A percentile compares a stretch with the other conserved stretches of the same genome.
Conservation (phyloP, 37 sponge, comb jelly and placozoan genomes). For the Dysidea cf. avara region DNA sequence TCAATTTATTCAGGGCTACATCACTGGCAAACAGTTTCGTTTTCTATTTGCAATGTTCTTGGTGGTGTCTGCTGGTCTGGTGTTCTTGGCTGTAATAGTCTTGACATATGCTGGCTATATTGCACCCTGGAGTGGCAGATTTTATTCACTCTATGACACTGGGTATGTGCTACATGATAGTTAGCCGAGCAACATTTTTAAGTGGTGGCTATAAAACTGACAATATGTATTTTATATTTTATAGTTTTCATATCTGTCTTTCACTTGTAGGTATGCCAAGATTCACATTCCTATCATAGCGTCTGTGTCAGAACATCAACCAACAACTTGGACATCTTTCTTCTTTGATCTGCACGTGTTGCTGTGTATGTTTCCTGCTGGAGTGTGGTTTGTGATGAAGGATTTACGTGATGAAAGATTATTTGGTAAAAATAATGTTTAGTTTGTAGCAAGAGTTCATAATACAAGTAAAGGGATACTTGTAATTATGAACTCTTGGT, state of each 20-base stretch:
- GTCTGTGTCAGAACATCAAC: slow-evolving; percentile 98
- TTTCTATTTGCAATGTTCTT: slow-evolving; percentile 52
- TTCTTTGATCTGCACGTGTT: slow-evolving; percentile 99
- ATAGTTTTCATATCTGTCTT: no score
- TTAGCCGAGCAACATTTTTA: no score
- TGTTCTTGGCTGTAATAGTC: slow-evolving; percentile 79
- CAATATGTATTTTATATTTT: no score
- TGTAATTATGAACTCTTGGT: no score
- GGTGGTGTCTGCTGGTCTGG: slow-evolving; percentile 67
- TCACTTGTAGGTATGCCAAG: slow-evolving; percentile 90
- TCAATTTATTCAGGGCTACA: slow-evolving; percentile 55
- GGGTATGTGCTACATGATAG: slow-evolving; percentile 54
- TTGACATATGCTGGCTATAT: slow-evolving; percentile 92
- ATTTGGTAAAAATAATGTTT: slow-evolving; percentile 75
- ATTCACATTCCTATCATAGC: slow-evolving; percentile 99
- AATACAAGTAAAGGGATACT: background rate
- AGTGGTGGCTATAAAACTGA: no score
- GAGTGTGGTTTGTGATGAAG: slow-evolving; percentile 96
- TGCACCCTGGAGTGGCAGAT: slow-evolving; percentile 98
- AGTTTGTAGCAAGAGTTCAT: background rate
- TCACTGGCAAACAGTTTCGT: slow-evolving; percentile 70
- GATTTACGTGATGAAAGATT: slow-evolving; percentile 89
- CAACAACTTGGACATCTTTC: slow-evolving; percentile 99
- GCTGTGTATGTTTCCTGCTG: slow-evolving; percentile 95
- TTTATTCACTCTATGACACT: slow-evolving; percentile 98